Evolutionary conservation across 2,113 vertebrate species (phyloP).

Genomic region (Gopherus flavomarginatus): DNA sequence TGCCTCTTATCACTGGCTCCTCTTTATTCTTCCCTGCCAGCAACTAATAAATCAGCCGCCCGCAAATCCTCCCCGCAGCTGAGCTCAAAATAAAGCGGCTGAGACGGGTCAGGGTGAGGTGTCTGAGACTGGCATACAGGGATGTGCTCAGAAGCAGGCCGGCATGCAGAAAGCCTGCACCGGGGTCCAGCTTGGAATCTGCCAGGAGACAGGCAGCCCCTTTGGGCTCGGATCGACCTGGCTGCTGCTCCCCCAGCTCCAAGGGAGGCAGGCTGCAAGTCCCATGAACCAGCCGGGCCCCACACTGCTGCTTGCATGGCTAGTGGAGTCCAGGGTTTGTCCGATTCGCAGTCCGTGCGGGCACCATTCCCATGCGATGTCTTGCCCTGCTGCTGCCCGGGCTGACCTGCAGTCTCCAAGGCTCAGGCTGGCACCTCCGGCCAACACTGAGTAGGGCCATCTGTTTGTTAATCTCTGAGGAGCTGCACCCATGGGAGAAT

Average conservation of each 20-base stretch:
- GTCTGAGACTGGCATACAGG: neutral
- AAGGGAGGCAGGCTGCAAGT: neutral
- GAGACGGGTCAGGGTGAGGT: neutral
- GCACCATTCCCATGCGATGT: rapidly evolving
- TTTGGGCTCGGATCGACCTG: rapidly evolving
- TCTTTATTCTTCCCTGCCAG: neutral
- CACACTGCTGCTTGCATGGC: neutral
- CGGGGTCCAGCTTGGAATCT: neutral
- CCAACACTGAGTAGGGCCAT: too few species aligned
- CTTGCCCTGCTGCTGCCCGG: neutral
- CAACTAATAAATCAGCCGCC: neutral
- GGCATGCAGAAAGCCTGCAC: conserved; percentile 12
- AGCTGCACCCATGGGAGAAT: too few species aligned
- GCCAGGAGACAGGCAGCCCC: neutral
- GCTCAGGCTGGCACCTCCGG: neutral
- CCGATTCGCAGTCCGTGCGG: neutral
- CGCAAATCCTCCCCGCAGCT: neutral
- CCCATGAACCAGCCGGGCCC: neutral
- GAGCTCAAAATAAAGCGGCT: neutral
- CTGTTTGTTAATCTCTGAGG: too few species aligned
- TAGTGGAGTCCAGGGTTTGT: neutral
- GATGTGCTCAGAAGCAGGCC: neutral
- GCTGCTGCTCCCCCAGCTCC: neutral
- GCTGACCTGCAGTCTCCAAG: neutral
- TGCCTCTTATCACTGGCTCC: neutral